Evolutionary conservation across 2,113 vertebrate genomes (phyloP).

Genomic region (Hyperoodon ampullatus): DNA sequence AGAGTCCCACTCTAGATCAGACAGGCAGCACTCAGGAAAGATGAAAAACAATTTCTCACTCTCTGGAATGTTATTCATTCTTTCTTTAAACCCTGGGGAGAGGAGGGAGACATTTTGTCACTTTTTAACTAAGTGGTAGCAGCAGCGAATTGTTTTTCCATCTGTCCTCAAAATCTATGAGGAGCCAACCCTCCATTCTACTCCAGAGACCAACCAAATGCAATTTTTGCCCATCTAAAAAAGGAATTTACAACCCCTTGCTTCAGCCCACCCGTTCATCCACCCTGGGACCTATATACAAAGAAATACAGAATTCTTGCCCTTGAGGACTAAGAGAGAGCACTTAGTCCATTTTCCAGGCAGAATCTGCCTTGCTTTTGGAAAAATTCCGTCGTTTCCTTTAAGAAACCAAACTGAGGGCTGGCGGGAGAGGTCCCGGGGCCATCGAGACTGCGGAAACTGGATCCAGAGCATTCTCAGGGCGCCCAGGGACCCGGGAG

Average conservation of each 20-base stretch:
- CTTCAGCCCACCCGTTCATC: neutral
- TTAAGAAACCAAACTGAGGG: neutral
- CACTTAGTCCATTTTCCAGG: neutral
- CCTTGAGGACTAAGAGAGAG: neutral
- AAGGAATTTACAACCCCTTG: neutral
- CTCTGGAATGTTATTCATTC: conserved; percentile 42
- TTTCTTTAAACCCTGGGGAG: conserved; percentile 58
- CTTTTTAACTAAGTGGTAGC: conserved; percentile 67
- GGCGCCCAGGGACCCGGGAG: neutral
- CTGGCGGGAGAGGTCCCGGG: neutral
- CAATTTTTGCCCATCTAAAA: neutral
- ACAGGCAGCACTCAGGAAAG: conserved; percentile 44
- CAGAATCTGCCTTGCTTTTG: neutral
- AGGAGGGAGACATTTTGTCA: conserved; percentile 51
- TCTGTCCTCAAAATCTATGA: neutral
- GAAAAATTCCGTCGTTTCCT: neutral
- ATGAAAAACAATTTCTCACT: conserved; percentile 65
- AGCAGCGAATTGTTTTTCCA: conserved; percentile 71
- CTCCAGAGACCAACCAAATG: neutral
- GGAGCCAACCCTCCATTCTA: too few relatives aligned
- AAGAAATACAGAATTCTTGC: neutral
- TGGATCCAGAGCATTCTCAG: neutral
- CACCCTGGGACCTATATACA: neutral
- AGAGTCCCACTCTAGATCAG: neutral
- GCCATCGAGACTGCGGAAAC: neutral